phyloP scores from a whole-genome alignment of 92 coral and sea anemone species.

The Siderastrea siderea region DNA sequence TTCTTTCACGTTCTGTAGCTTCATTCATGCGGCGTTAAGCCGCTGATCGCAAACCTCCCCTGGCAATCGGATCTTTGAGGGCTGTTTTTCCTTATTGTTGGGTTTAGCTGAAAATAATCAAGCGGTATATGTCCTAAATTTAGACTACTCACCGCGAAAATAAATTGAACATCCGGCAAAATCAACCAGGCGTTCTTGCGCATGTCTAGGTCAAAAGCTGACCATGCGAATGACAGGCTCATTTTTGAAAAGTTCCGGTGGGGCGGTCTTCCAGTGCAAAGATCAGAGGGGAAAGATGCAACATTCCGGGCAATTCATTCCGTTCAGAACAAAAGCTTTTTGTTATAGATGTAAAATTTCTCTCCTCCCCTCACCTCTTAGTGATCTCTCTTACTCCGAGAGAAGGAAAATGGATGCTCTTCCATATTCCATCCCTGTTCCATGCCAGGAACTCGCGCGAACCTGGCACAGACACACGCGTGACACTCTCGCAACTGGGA shows the following conservation, averaged over 20 bases:
- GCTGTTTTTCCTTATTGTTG: constrained; percentile 26
- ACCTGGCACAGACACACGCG: too few species aligned
- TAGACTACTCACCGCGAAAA: constrained; percentile 21
- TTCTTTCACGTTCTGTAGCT: constrained; percentile 55
- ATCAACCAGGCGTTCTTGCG: constrained; percentile 14
- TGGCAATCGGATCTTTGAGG: background rate
- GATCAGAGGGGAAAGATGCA: too few species aligned
- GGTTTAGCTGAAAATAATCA: constrained; percentile 1
- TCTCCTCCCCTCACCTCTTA: background rate
- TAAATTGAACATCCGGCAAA: constrained; percentile 60
- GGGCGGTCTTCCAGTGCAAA: too few species aligned
- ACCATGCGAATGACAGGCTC: constrained; percentile 17
- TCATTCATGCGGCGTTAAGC: constrained; percentile 15
- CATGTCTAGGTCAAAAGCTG: background rate
- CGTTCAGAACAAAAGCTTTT: too few species aligned
- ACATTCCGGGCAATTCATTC: background rate
- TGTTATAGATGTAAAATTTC: background rate
- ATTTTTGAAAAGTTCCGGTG: too few species aligned
- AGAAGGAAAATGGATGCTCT: too few species aligned
- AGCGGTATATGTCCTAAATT: background rate
- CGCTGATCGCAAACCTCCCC: constrained; percentile 32
- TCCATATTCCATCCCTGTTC: too few species aligned
- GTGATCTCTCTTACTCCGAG: too few species aligned
- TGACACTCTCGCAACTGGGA: too few species aligned
- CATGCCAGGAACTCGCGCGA: too few species aligned